Conservation (phyloP, 1,140 invertebrate species). For the Lepidurus apus region DNA sequence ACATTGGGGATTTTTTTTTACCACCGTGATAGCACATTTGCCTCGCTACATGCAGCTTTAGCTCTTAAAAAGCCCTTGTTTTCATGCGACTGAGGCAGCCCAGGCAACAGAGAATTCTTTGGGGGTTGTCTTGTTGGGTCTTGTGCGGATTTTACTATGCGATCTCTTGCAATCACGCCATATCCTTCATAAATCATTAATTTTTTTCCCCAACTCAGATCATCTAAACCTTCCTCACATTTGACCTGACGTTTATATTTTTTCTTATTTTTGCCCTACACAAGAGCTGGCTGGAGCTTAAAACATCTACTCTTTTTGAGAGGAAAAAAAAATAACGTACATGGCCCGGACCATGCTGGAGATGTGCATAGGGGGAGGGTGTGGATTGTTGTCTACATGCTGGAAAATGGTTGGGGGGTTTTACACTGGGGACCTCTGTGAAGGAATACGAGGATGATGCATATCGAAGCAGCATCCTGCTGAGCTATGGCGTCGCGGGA, state of each 20-base stretch:
- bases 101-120: neutral
- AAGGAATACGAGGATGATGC: neutral
- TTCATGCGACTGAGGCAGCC: neutral
- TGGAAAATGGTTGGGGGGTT: neutral
- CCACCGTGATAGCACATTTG: neutral
- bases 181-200: conserved; percentile 6
- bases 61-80: neutral
- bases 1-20: neutral
- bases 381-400: neutral
- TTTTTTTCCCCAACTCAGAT: neutral
- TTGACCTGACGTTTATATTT: neutral
- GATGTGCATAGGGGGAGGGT: neutral
- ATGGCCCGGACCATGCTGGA: neutral
- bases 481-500: conserved; percentile 16
- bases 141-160: conserved; percentile 7
- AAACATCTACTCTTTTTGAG: too few relatives aligned
- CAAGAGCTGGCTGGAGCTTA: neutral
- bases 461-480: conserved; percentile 13
- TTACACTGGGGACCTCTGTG: neutral
- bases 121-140: neutral
- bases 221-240: neutral
- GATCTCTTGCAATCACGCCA: conserved; percentile 17
- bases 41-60: conserved; percentile 1
- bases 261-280: neutral
- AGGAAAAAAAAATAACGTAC: neutral